Evolutionary conservation across 1,140 invertebrate species (phyloP), one percentile per base, ranked within the genome.

Genomic region (Diorhabda elongata): DNA sequence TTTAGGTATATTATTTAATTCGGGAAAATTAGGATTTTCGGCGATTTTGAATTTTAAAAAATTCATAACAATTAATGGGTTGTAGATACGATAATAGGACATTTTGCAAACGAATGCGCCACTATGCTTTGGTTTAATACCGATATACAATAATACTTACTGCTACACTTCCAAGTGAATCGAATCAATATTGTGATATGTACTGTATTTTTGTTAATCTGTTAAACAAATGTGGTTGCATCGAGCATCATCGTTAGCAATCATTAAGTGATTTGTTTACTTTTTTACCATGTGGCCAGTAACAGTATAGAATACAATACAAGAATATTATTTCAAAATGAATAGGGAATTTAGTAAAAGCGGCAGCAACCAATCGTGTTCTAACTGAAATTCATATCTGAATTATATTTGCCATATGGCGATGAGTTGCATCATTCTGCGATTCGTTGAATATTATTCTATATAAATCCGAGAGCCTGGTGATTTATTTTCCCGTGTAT

Each of bases 381-480:
- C 59, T 52, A 6, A 61, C 42, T 43, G 59, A 42, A 9, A 61
- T 61, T 8, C 26, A 61, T 61, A 61, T 61, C 43, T 61, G 59
- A 61, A 43, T 61, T 61, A 7, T 61, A 61, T 61, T 43, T 61
- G 59, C 59, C 59, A 61, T 61, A 61, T 61, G 59, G 11, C 47
- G 47, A 52, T 52, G 47, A 52, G 47, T 52, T 52, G n/a, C 47
- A 52, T 52, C 47, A 52, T 52, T 52, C 2, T 52, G 3, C 6
- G n/a, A 52, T 52, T 52, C 47, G 47, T 52, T 52, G 47, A 52
- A 52, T 52, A 52, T 52, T 52, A n/a, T 6, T 52, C 47, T 6
- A 52, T 52, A n/a, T 52, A n/a, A 52, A 52, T 52, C n/a, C 3
- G 47, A 52, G n/a, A 6, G n/a, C 47, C 6, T 8, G 3, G 6